Evolutionary conservation across 2,888 invertebrate species (phyloP), one percentile per base, ranked within the genome.

Genomic region (Cantharis rustica): DNA sequence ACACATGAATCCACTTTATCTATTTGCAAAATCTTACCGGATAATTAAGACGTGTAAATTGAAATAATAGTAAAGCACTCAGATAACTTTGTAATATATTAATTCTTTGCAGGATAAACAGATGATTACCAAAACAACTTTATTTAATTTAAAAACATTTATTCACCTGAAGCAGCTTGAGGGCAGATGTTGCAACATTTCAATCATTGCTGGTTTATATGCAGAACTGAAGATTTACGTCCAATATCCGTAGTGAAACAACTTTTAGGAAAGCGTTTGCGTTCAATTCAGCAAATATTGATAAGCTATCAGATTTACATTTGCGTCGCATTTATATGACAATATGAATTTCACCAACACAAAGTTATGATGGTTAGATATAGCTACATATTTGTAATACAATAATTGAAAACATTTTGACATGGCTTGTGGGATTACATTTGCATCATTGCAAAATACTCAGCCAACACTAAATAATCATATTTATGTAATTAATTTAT

Each of bases 241-340:
- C 78, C 82, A 83, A 84, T 83, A 83, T 84, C 83, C 83, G 83
- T 74, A 82, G 72, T 80, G 81, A 80, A 83, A 81, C 83, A 83
- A 82, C 82, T 83, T 83, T 82, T 82, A 82, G 81, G 80, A 78
- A 79, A 79, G 79, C 72, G 79, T 81, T 82, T 78, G 79, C 80
- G 79, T 76, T 79, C 77, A 75, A 80, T 82, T 81, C 81, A 79
- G 81, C 81, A 80, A 81, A 81, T 83, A 83, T 83, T 81, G 83
- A 83, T 83, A 83, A 81, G 83, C 82, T 84, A 84, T 84, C 82
- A 81, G 83, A 81, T 82, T 68, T 80, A 79, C 80, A 82, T 84
- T 84, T 82, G 79, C 78, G 81, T 81, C 81, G 81, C 81, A 81
- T 82, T 83, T 81, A 74, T 68, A 69, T 69, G 61, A 31, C 72